Conservation (phyloP, 2,888 invertebrate species). For the Agrilus mali region DNA sequence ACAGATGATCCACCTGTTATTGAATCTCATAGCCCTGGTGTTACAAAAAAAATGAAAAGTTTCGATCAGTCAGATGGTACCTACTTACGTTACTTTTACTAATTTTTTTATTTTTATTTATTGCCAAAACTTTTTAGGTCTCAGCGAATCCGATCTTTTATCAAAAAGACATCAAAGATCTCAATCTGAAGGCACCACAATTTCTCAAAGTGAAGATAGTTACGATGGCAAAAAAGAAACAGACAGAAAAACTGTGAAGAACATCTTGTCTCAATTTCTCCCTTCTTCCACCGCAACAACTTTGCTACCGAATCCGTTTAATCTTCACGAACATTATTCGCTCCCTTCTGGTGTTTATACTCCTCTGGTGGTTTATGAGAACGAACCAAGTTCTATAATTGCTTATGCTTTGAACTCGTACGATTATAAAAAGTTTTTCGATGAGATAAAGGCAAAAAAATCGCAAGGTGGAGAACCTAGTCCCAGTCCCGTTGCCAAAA, state of each 20-base stretch:
- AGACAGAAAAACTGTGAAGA: constrained; percentile 52
- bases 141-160: constrained; percentile 5
- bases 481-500: constrained; percentile 37
- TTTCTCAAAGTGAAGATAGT: constrained; percentile 22
- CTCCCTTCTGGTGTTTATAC: constrained; percentile 44
- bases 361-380: constrained; percentile 66
- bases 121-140: background rate
- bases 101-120: background rate
- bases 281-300: constrained; percentile 39
- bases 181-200: constrained; percentile 31
- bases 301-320: constrained; percentile 46
- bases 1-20: background rate
- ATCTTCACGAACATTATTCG: constrained; percentile 56
- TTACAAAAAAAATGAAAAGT: constrained; percentile 35
- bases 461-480: constrained; percentile 26
- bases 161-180: constrained; percentile 31
- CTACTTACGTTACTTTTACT: background rate
- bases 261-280: constrained; percentile 53
- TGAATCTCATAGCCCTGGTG: constrained; percentile 1
- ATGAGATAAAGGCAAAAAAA: constrained; percentile 30
- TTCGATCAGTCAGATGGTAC: constrained; percentile 35
- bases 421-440: constrained; percentile 55
- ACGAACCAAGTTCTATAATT: constrained; percentile 73
- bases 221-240: constrained; percentile 31
- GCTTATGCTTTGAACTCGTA: constrained; percentile 65